Conservation (phyloP, 2,797 vertebrate species). For the Rallus crepitans region DNA sequence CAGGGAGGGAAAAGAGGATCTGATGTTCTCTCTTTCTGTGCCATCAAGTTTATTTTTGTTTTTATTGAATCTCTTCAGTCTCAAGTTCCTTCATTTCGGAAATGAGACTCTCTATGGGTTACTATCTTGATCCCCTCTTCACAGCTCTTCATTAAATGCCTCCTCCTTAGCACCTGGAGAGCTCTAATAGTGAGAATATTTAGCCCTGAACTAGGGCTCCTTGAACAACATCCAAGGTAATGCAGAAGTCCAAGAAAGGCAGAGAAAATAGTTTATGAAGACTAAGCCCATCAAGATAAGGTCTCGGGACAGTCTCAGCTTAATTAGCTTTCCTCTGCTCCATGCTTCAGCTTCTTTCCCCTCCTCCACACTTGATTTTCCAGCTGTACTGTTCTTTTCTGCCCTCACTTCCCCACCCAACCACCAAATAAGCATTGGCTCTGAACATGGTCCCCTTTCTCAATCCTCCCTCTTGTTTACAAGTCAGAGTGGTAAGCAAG, state of each 20-base stretch:
- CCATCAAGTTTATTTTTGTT: constrained; percentile 32
- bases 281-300: constrained; percentile 48
- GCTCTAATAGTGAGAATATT: not conserved
- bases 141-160: constrained; percentile 33
- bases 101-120: constrained; percentile 33
- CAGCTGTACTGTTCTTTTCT: constrained; percentile 39
- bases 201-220: not conserved
- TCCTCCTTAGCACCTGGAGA: constrained; percentile 43
- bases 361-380: constrained; percentile 61
- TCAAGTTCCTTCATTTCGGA: constrained; percentile 4
- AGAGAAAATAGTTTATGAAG: not conserved
- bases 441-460: not conserved
- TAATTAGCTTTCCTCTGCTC: constrained; percentile 24
- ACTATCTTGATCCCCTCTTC: constrained; percentile 38
- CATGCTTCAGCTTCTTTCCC: constrained; percentile 12
- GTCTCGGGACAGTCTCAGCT: constrained; percentile 25
- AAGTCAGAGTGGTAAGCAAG: not conserved
- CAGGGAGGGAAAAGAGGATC: not conserved
- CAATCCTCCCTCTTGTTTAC: not conserved
- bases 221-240: constrained; percentile 12
- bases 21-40: not conserved
- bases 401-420: constrained; percentile 26
- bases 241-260: not conserved
- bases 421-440: constrained; percentile 36
- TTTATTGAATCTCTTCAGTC: not conserved